Evolutionary conservation across 2,797 vertebrate species (phyloP), one percentile per base, ranked within the genome.

Genomic region (Babyrousa celebensis): DNA sequence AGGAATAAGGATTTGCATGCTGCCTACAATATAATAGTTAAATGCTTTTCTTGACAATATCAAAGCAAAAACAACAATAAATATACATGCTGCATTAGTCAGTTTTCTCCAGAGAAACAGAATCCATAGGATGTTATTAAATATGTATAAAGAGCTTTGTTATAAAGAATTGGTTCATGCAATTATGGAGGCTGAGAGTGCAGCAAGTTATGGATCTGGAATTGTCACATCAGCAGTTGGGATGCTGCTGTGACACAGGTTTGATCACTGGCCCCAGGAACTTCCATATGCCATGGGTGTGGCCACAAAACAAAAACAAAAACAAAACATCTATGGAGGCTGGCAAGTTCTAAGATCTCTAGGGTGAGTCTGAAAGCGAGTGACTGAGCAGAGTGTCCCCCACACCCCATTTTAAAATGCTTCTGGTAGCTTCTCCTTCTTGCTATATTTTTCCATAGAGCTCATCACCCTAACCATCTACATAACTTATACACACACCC

Each of bases 41-140:
- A 21, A 89, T 67, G 48, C 40, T 96, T 92, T 84, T 90, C 52
- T 80, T 85, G n/a, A 63, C 56, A 29, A 29, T 63, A 32, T 75
- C 82, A 68, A 87, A 85, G 43, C 85, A 91, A 27, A 54, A 23
- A 54, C 12, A 86, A 65, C 18, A 72, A 29, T 36, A 92, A 85
- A 79, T 56, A 86, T 48, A 74, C 58, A 29, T 10, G 40, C 29
- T 85, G 16, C 29, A 68, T 92, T 70, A 62, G 70, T 74, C 54
- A 92, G 15, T 40, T 60, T 60, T 77, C 27, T 60, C 72, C 62
- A 85, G 52, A 43, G 71, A 92, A 56, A 43, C 63, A 68, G 48
- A 54, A n/a, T 65, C 0, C 32, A 27, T 9, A 67, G 62, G 29
- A 32, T 27, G 11, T 70, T 17, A 18, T 56, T 72, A 40, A 43